Conservation (phyloP, 2,113 vertebrate genomes). For the Phyllostomus hastatus region DNA sequence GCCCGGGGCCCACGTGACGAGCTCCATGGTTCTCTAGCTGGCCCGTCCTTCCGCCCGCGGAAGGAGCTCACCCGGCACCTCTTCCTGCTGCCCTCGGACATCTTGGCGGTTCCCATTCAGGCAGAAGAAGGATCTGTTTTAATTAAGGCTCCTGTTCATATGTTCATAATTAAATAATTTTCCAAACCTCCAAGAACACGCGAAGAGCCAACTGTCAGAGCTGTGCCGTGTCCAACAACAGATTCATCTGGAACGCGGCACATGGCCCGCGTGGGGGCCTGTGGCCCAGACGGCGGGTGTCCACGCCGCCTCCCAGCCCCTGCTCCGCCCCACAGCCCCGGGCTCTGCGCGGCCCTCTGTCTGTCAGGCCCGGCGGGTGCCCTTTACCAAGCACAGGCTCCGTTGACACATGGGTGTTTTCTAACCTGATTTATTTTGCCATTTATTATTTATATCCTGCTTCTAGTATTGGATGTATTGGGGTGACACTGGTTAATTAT, state of each 20-base stretch:
- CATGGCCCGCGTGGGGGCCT: neutral
- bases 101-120: constrained; percentile 10
- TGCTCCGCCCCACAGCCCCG: neutral
- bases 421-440: constrained; percentile 9
- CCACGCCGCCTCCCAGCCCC: neutral
- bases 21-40: neutral
- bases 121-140: constrained; percentile 38
- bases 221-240: neutral
- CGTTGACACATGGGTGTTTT: neutral
- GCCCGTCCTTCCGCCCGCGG: neutral
- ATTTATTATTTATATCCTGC: neutral
- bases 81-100: neutral
- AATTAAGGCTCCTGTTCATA: constrained; percentile 47
- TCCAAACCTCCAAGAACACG: constrained; percentile 42
- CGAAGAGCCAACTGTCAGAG: constrained; percentile 32
- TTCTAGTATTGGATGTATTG: neutral
- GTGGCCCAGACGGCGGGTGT: neutral
- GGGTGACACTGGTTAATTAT: neutral
- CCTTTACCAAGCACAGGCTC: neutral
- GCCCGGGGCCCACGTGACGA: neutral
- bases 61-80: neutral
- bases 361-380: neutral
- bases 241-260: neutral
- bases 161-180: constrained; percentile 54
- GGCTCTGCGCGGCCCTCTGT: neutral